Evolutionary conservation across 2,113 vertebrate species (phyloP), one percentile per base, ranked within the genome.

Genomic region (Alethe diademata): DNA sequence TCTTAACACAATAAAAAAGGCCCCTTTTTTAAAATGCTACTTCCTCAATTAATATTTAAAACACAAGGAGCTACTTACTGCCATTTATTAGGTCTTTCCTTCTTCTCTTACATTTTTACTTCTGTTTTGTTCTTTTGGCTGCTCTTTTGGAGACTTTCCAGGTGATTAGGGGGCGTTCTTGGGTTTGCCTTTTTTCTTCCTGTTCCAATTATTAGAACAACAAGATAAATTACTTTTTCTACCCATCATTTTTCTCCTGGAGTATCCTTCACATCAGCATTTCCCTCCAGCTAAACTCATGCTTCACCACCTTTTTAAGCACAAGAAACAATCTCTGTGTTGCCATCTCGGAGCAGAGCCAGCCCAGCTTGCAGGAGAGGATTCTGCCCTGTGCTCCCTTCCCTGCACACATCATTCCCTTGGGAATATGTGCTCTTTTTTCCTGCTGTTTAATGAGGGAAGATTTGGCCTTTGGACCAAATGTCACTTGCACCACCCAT

Each of bases 221-320:
- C 73, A 95, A 88, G 81, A 93, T 45, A 86, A 94, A 97, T 96
- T 86, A 75, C 84, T 64, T 84, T 85, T 74, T 19, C 86, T 35
- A 88, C 31, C 74, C 81, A 95, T 83, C 56, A 81, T 84, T 95
- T 97, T 91, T 92, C 74, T 91, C 57, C 29, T 12, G 31, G 57
- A 89, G 50, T 56, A 92, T 58, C 48, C 74, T 93, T 90, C 22
- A 17, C 66, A 64, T 95, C 91, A 96, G 92, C 78, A 89, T 67
- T 92, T 97, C 66, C 58, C 71, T 89, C 66, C 51, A 95, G 79
- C 69, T 94, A 76, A 95, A 71, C 53, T 75, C 58, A 66, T 60
- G 57, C 50, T 78, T 95, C 88, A 93, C 62, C 60, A 86, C 40
- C 8, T 92, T 94, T 93, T 92, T 80, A 96, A 94, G 64, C 58